Conservation (phyloP, 2,797 vertebrate species). For the Pseudochirops cupreus region DNA sequence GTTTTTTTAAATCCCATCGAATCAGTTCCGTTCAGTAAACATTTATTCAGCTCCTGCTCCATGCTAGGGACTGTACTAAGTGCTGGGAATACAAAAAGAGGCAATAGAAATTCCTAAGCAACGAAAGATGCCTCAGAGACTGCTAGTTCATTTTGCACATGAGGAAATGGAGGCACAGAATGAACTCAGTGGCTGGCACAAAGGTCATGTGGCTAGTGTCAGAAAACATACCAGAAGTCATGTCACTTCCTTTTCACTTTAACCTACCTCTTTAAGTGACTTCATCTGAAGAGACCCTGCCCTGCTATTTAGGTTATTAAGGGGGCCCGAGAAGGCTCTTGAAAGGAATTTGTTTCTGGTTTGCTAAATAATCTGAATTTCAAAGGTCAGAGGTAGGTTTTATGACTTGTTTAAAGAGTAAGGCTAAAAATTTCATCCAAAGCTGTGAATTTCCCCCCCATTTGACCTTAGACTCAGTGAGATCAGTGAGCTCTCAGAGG, state of each 20-base stretch:
- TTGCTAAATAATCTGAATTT: conserved; percentile 15
- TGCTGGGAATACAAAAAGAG: not conserved
- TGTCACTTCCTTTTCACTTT: not conserved
- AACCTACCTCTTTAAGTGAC: not conserved
- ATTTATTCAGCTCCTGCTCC: not conserved
- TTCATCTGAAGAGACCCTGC: not conserved
- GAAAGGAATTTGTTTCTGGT: conserved; percentile 8
- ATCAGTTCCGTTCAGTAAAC: not conserved
- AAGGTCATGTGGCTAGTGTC: not conserved
- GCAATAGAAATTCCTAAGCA: not conserved
- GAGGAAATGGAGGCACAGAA: not conserved
- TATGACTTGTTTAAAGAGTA: conserved; percentile 15
- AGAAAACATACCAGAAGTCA: not conserved
- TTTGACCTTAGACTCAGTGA: not conserved
- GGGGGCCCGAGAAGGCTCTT: not conserved
- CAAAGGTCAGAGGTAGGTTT: conserved; percentile 7
- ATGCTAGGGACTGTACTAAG: not conserved
- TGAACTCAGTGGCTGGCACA: not conserved
- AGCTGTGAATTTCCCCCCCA: conserved; percentile 1
- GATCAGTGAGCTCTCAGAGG: not conserved
- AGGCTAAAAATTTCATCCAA: conserved; percentile 4
- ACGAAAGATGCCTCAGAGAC: not conserved
- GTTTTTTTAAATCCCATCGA: not conserved
- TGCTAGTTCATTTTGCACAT: not conserved
- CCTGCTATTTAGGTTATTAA: conserved; percentile 4